These are phyloP conservation scores for Zoanthus solanderi DNA, from an alignment of 92 coral and sea anemone species.

Conservation along the genomic window DNA sequence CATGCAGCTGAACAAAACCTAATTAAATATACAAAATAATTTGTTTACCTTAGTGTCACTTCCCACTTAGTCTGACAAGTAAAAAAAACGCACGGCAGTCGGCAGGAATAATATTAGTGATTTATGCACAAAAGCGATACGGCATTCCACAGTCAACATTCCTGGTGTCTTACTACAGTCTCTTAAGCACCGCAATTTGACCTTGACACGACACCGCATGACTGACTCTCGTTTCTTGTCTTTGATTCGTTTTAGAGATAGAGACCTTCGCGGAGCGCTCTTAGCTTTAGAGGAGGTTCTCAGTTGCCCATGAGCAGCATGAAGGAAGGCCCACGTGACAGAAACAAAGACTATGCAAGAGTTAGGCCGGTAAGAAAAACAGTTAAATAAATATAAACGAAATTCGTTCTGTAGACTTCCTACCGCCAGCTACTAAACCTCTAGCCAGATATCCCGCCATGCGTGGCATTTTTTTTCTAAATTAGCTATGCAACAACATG, in stretches of 20 bases:
- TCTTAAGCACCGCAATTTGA: constrained; percentile 17
- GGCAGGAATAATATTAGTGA: neutral
- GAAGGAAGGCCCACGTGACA: constrained; percentile 34
- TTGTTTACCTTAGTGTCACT: neutral
- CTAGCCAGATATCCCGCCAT: neutral
- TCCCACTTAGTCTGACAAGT: neutral
- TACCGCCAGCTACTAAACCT: neutral
- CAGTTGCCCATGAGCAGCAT: constrained; percentile 38
- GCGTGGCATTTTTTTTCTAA: neutral
- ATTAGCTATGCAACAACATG: too few relatives aligned
- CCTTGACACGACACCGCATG: constrained; percentile 28
- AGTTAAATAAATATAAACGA: neutral
- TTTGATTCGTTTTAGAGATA: neutral
- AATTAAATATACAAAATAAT: neutral
- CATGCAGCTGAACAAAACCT: neutral
- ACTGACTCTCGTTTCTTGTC: neutral
- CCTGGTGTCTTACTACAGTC: constrained; percentile 25
- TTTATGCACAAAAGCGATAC: constrained; percentile 15
- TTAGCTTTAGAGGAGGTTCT: neutral
- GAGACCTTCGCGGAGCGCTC: neutral
- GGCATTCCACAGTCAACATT: constrained; percentile 14
- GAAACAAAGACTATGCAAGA: constrained; percentile 33
- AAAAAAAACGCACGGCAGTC: constrained; percentile 6
- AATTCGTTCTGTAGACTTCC: neutral
- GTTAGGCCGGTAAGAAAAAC: neutral